Conservation (phyloP, 2,797 vertebrate genomes). For the Pipistrellus pygmaeus region DNA sequence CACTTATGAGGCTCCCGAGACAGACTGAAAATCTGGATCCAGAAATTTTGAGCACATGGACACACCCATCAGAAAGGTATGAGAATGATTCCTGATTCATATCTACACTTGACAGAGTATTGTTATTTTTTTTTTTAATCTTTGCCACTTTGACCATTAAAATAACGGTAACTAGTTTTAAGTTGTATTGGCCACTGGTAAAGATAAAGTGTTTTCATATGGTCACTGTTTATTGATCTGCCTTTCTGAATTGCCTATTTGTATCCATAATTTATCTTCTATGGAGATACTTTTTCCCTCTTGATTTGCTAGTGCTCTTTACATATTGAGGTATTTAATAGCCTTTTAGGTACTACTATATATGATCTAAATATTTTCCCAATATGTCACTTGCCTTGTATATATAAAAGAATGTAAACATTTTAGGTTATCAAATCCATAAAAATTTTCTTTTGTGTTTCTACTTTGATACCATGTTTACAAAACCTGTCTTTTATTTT, state of each 20-base stretch:
- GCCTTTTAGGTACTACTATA: background rate
- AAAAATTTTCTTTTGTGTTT: background rate
- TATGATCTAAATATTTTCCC: background rate
- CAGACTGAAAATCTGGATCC: accelerated
- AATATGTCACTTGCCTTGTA: background rate
- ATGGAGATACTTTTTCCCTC: background rate
- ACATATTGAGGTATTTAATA: background rate
- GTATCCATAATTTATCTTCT: background rate
- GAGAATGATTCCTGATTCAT: background rate
- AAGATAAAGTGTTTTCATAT: accelerated
- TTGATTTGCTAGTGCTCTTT: slow-evolving; percentile 45
- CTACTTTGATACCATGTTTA: background rate
- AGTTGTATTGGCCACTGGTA: background rate
- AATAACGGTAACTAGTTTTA: background rate
- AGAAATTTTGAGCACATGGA: background rate
- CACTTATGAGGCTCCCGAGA: background rate
- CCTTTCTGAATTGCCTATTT: background rate
- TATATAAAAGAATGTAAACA: background rate
- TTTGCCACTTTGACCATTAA: background rate
- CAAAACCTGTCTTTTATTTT: background rate
- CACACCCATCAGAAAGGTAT: background rate
- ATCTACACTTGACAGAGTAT: background rate
- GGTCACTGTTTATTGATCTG: background rate
- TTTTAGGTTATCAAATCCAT: background rate
- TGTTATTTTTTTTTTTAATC: background rate